These are phyloP conservation scores for Isurus oxyrinchus DNA, from an alignment of 2,113 vertebrate species.

Conservation along the genomic window DNA sequence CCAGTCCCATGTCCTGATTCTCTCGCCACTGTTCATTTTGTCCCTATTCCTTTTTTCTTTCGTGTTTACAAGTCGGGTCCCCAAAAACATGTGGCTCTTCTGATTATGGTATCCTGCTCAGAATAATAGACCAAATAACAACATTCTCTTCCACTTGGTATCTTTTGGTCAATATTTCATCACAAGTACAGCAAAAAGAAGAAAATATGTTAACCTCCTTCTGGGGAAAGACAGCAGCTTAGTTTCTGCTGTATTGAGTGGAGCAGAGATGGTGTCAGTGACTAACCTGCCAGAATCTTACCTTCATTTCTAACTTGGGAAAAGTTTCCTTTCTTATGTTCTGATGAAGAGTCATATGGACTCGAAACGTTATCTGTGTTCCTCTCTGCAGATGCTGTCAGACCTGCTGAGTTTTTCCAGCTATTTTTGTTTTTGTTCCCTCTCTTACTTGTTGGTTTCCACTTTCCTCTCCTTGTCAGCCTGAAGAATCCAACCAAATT, in stretches of 20 bases:
- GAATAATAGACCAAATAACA: neutral
- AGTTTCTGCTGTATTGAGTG: neutral
- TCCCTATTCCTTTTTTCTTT: neutral
- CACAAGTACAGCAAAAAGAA: neutral
- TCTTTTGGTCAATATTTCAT: neutral
- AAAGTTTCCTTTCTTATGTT: neutral
- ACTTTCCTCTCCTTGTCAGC: neutral
- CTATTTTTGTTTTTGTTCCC: neutral
- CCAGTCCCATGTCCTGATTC: neutral
- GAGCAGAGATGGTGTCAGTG: neutral
- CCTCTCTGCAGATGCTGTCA: no score
- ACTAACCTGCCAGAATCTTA: neutral
- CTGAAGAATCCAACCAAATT: neutral
- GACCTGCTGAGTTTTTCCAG: no score
- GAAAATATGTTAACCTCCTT: neutral
- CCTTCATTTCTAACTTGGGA: neutral
- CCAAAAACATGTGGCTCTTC: neutral
- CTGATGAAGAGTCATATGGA: no score
- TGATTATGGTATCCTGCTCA: neutral
- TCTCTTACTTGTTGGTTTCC: neutral
- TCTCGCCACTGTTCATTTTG: neutral
- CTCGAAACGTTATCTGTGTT: no score
- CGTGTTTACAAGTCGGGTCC: neutral
- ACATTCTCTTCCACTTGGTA: neutral
- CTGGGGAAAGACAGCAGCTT: neutral